These are phyloP conservation scores for Gymnocheta viridis DNA, from an alignment of 2,888 invertebrate genomes.

Conservation along the genomic window DNA sequence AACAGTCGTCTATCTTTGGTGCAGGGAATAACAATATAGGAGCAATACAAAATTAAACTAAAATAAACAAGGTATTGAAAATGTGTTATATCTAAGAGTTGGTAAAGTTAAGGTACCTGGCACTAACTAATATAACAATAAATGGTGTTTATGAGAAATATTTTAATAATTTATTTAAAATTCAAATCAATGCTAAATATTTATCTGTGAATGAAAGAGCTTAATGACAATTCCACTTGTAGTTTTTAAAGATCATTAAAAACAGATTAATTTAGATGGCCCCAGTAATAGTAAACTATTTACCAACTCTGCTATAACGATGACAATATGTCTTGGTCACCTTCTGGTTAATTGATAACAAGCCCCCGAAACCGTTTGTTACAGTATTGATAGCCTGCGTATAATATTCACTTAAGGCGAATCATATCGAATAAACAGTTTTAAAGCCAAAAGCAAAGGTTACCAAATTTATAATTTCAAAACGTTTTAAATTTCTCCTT, in stretches of 20 bases:
- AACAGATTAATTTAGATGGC: background rate
- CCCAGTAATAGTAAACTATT: background rate
- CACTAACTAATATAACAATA: background rate
- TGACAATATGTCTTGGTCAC: slow-evolving; percentile 60
- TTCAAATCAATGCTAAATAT: too few species aligned
- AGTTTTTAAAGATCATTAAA: too few species aligned
- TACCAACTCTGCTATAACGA: slow-evolving; percentile 17
- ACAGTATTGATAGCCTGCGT: slow-evolving; percentile 63
- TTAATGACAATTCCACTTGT: too few species aligned
- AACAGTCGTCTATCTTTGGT: slow-evolving; percentile 29
- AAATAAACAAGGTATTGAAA: slow-evolving; percentile 55
- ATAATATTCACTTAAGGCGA: slow-evolving; percentile 52
- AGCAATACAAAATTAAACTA: slow-evolving; percentile 17
- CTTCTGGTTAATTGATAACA: slow-evolving; percentile 65
- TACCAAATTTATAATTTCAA: slow-evolving; percentile 69
- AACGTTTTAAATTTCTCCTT: slow-evolving; percentile 69
- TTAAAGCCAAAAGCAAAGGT: slow-evolving; percentile 65
- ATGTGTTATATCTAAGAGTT: slow-evolving; percentile 20
- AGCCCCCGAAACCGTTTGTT: slow-evolving; percentile 51
- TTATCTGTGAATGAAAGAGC: too few species aligned
- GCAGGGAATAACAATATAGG: slow-evolving; percentile 10
- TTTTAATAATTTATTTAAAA: too few species aligned
- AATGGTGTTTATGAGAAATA: too few species aligned
- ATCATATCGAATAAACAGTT: slow-evolving; percentile 52
- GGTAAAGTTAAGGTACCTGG: slow-evolving; percentile 1